These are phyloP conservation scores for Lacerta agilis DNA, from an alignment of 2,797 vertebrate species.

Conservation along the genomic window DNA sequence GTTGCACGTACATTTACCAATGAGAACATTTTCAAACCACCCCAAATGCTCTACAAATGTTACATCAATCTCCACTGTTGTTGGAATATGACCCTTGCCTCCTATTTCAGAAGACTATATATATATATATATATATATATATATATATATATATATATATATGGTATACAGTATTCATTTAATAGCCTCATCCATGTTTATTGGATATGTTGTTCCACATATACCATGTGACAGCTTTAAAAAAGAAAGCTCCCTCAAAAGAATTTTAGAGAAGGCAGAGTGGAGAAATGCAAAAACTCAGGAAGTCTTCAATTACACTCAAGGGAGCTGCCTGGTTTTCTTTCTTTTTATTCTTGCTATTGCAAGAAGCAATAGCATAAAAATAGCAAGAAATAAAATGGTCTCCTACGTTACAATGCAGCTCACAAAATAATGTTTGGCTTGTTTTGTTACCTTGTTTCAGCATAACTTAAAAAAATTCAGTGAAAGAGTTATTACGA, in stretches of 20 bases:
- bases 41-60: not conserved
- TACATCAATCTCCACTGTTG: not conserved
- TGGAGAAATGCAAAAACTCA: constrained; percentile 22
- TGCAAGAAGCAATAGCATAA: constrained; percentile 40
- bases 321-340: constrained; percentile 17
- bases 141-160: not conserved
- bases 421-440: constrained; percentile 27
- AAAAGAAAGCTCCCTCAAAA: constrained; percentile 30
- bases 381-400: constrained; percentile 54
- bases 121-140: too few species aligned
- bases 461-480: constrained; percentile 48
- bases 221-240: not conserved
- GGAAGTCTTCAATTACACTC: constrained; percentile 43
- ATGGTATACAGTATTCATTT: not conserved
- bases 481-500: constrained; percentile 3
- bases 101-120: not conserved
- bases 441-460: not conserved
- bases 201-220: not conserved
- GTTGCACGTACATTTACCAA: not conserved
- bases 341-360: not conserved
- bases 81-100: not conserved
- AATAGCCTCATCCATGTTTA: not conserved
- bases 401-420: constrained; percentile 36
- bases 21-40: not conserved
- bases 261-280: constrained; percentile 27